Base-by-base conservation (phyloP, 2,797 vertebrate species). In the Hippopotamyrus pictus region DNA sequence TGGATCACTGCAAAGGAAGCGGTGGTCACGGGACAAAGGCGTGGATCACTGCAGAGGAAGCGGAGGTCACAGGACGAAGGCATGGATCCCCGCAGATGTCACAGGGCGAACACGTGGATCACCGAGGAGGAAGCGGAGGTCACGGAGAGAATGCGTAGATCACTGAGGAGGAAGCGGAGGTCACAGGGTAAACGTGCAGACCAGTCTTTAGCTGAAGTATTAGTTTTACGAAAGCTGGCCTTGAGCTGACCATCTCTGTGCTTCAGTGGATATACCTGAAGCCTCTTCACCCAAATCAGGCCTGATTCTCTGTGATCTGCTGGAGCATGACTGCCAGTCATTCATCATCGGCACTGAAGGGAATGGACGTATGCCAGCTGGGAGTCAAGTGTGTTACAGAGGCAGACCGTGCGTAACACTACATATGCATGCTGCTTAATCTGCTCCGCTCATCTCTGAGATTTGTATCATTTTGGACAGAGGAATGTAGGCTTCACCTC, bases 151-250 rank as follows among this genome's bases (percentile, higher is more conserved):
- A 54, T 3, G 1, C 1, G 37, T 0, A 11, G 48, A 11, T 50
- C 48, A 50, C 9, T 7, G 48, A 48, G 48, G 12, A 51, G 3
- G 2, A 51, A 14, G 3, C 51, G 1, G 53, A 54, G 53, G 53
- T 54, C 5, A n/a, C 6, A 5, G 17, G 53, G 53, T 5, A 5
- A 54, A 54, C 6, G 53, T 19, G 53, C 17, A 54, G 17, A 54
- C 17, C 92, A 91, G 91, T 86, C 76, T 91, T 88, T 93, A 93
- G 89, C 92, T 93, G 93, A 93, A 94, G 91, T 69, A 90, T 92
- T 94, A 89, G 91, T 94, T 94, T 95, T 93, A 94, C 92, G 79
- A 92, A 95, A 94, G 88, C 94, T 94, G 95, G 93, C 93, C 93
- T 93, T 93, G 93, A 95, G 93, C 95, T 93, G 91, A 17, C 7